A percentile compares a stretch with the other conserved stretches of the same genome.
Conservation (phyloP, 2,113 vertebrate species). For the Capreolus pygargus region DNA sequence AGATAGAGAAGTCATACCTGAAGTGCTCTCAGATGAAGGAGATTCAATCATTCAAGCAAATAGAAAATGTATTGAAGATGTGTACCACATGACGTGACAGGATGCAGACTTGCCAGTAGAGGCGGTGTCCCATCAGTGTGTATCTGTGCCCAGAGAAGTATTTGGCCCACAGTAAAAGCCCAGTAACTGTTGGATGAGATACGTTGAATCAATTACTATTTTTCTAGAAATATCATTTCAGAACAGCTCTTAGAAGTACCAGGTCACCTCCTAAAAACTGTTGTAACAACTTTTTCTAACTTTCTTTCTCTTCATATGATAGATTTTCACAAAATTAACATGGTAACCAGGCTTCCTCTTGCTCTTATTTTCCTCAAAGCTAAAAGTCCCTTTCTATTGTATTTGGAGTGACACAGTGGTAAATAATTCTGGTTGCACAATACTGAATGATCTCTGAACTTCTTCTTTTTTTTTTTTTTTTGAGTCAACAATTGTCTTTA, state of each 20-base stretch:
- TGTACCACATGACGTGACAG: accelerated
- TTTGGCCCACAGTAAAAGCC: background rate
- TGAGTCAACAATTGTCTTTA: background rate
- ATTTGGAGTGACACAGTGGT: background rate
- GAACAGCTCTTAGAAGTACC: background rate
- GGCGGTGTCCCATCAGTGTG: accelerated
- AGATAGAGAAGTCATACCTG: background rate
- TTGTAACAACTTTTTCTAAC: background rate
- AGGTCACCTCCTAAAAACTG: background rate
- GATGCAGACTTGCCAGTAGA: background rate
- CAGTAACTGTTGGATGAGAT: background rate
- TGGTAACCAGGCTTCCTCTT: background rate
- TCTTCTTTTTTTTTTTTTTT: no score
- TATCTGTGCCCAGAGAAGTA: background rate
- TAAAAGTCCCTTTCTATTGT: background rate
- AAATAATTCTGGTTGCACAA: background rate
- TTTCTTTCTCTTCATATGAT: background rate
- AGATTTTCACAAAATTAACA: background rate
- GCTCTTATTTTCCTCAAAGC: background rate
- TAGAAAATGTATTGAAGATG: background rate
- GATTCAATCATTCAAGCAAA: background rate
- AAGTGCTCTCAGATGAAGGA: background rate
- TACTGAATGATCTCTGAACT: background rate
- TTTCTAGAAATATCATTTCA: background rate
- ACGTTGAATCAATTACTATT: background rate